Conservation (phyloP, 2,797 vertebrate genomes). For the Gallinago nigripennis region DNA sequence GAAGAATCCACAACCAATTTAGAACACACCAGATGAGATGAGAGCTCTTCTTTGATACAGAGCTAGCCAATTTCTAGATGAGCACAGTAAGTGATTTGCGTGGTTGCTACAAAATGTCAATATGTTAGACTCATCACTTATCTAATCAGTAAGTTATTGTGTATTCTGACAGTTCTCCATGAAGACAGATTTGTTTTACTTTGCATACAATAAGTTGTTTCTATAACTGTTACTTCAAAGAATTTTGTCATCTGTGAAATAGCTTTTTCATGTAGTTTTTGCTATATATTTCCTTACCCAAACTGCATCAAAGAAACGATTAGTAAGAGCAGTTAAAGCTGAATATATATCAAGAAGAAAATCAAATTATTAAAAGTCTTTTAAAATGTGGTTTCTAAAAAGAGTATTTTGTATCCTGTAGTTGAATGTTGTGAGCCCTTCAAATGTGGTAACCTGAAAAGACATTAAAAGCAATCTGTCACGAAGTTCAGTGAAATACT, state of each 20-base stretch:
- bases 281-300: not conserved
- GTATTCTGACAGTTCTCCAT: constrained; percentile 30
- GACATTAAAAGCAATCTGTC: not conserved
- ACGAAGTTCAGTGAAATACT: not conserved
- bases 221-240: constrained; percentile 24
- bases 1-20: constrained; percentile 28
- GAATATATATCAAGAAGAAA: not conserved
- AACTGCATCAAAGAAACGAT: not conserved
- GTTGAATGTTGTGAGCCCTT: not conserved
- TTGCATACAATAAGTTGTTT: constrained; percentile 49
- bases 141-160: constrained; percentile 19
- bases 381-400: not conserved
- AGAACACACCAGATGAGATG: constrained; percentile 29
- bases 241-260: constrained; percentile 40
- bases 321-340: constrained; percentile 4
- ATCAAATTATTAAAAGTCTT: not conserved
- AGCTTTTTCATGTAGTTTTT: constrained; percentile 36
- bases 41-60: constrained; percentile 5
- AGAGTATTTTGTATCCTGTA: not conserved
- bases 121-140: constrained; percentile 24
- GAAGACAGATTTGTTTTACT: constrained; percentile 57
- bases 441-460: not conserved
- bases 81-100: constrained; percentile 9
- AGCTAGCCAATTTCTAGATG: constrained; percentile 34
- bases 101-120: constrained; percentile 41